Base-by-base conservation (phyloP, 2,797 vertebrate species). In the Pelobates cultripes region DNA sequence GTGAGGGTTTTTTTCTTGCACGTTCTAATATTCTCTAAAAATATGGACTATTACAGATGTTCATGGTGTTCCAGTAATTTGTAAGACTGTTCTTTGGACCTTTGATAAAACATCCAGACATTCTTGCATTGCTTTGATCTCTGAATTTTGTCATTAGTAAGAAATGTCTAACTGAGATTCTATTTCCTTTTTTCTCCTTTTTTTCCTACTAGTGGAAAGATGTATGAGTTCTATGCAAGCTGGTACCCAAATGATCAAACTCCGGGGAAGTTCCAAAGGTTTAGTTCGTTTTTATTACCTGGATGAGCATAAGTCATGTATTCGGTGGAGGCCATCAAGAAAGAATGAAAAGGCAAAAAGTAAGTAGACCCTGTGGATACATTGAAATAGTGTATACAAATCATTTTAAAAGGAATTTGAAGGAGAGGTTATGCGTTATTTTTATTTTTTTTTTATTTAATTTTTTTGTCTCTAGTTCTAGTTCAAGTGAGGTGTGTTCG, bases 291-390 rank as follows among this genome's bases (percentile, higher is more conserved):
- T 96, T 92, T 99, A 97, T 87, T 98, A 92, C 89, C 86, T 99
- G 91, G 98, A 99, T 0, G 95, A 98, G 42, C 97, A 99, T 89
- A 97, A 97, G 86, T 98, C 97, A 7, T 99, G 97, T 84, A 96
- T 99, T 86, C 96, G 98, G 86, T 99, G 97, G 98, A 93, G 97
- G 85, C 98, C 98, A 0, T 99, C 98, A 0, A 94, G 98, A 68
- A 99, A 99, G 91, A 98, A 97, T 2, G 97, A 99, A 88, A 98
- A 97, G 85, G 98, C 98, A 86, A 99, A 99, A 90, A 99, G 98
- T 99, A 90, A 98, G 97, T 95, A 4, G 13, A 57, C 55, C 55
- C 55, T 15, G 9, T 12, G 55, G 14, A 12, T 57, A 57, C 14
- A 9, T 57, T 3, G 0, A 57, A 57, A 57, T 1, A 5, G 47